Base-by-base conservation (phyloP, 2,888 invertebrate genomes). In the Ennomos fuscantarius region DNA sequence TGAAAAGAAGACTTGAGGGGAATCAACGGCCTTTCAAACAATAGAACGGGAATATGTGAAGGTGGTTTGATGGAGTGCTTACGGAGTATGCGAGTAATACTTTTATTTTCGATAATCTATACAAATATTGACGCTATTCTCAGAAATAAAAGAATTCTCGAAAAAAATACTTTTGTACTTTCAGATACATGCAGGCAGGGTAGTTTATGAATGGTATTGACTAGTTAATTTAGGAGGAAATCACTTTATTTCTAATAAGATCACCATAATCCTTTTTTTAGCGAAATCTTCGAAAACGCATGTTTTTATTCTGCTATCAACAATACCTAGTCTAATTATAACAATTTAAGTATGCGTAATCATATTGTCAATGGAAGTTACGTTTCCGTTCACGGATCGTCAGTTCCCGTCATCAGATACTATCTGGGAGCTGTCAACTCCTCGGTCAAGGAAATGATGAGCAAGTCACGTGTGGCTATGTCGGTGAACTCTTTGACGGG, bases 401-500 rank as follows among this genome's bases (percentile, higher is more conserved):
- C 51, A 48, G 51, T 56, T 65, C 59, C 60, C 54, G 60, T 62
- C 55, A 50, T 32, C 55, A 61, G 66, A 64, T 66, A 55, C 50
- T 42, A 66, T 66, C 66, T 65, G 12, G 32, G 42, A 42, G 51
- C 47, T 57, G 55, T 50, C 56, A 61, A 48, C 58, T 48, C 40
- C 34, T 52, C 37, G 40, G 41, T 10, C n/a, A 15, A 46, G 57
- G 60, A 62, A 62, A 62, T 55, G 55, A 44, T 55, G 56, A 54
- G 42, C 48, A 52, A 9, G 39, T 55, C 56, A 59, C 58, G 58
- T 56, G 54, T 44, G 49, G 52, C 48, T 53, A 60, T 63, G 76
- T 74, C 76, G 65, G 50, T 72, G 73, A 76, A 77, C 74, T 65
- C 53, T 52, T 11, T 37, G 41, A 41, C 41, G 32, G 39, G 44